These are phyloP conservation scores for Cacoxenus indagator DNA, from an alignment of 2,888 invertebrate species.

Conservation along the genomic window DNA sequence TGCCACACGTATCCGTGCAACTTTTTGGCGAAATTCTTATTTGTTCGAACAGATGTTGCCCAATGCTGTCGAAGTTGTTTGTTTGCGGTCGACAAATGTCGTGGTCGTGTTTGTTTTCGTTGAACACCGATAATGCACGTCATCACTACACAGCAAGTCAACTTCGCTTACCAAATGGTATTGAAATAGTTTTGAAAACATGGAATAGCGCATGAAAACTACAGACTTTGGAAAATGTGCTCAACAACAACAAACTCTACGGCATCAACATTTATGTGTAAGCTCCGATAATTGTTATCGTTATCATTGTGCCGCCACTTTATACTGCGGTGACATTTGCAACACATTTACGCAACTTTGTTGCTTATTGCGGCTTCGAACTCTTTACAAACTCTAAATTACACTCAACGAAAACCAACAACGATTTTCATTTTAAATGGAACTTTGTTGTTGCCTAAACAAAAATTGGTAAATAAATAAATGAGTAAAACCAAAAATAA, in stretches of 20 bases:
- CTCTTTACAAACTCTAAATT: slow-evolving; percentile 4
- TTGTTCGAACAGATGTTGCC: slow-evolving; percentile 13
- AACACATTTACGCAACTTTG: not conserved
- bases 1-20: not conserved
- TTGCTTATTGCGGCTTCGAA: slow-evolving; percentile 5
- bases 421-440: slow-evolving; percentile 6
- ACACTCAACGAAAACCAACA: not conserved
- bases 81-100: slow-evolving; percentile 14
- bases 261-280: not conserved
- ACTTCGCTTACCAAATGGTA: not conserved
- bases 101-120: slow-evolving; percentile 4
- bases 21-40: not conserved
- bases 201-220: not conserved
- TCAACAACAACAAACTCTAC: not conserved
- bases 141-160: not conserved
- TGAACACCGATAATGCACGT: too few species aligned
- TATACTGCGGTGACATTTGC: not conserved
- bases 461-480: too few species aligned
- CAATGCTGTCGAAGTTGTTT: not conserved
- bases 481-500: too few species aligned
- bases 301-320: not conserved
- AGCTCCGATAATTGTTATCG: slow-evolving; percentile 14
- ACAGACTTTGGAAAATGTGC: not conserved
- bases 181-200: not conserved
- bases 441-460: not conserved